Conservation (phyloP, 2,113 vertebrate genomes). For the Fukomys damarensis region DNA sequence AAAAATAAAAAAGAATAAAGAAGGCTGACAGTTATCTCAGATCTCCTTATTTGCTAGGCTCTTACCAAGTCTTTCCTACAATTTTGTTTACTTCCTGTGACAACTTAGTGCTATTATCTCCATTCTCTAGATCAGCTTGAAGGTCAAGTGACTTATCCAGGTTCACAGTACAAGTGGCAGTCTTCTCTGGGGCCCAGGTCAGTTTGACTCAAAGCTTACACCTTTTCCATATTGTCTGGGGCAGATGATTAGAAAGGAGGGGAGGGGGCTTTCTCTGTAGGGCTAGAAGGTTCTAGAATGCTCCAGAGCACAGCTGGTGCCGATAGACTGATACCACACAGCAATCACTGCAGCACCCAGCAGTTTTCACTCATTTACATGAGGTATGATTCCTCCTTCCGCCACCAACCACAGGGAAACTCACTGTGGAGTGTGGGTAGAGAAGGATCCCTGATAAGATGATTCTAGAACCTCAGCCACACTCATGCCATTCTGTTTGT, state of each 20-base stretch:
- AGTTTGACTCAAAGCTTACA: neutral
- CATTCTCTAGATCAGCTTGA: neutral
- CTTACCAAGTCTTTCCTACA: neutral
- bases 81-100: neutral
- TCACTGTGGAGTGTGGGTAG: neutral
- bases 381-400: neutral
- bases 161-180: neutral
- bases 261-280: neutral
- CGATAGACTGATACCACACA: neutral
- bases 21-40: too few species aligned
- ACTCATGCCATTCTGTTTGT: neutral
- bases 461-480: neutral
- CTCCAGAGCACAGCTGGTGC: neutral
- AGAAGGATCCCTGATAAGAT: neutral
- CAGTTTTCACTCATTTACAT: neutral
- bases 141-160: neutral
- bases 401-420: neutral
- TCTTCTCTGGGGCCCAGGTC: neutral
- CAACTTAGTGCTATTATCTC: neutral
- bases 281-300: neutral
- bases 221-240: neutral
- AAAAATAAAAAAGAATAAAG: neutral
- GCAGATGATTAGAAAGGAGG: neutral
- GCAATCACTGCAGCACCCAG: too few species aligned
- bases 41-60: neutral